phyloP scores from a whole-genome alignment of 2,797 vertebrate species.

The Ptychobarbus kaznakovi region DNA sequence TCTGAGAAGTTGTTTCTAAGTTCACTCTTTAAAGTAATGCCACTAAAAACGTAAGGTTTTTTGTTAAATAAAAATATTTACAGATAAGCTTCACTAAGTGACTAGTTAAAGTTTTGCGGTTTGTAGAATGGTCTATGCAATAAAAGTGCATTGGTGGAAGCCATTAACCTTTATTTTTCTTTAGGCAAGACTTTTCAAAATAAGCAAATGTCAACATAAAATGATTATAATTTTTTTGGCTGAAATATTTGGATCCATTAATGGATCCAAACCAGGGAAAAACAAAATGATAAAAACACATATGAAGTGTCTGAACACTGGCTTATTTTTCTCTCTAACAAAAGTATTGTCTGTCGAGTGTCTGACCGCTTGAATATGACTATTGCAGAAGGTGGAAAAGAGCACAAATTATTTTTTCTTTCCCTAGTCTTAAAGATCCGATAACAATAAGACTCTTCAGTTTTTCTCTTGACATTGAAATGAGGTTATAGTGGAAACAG shows the following conservation, averaged over 20 bases:
- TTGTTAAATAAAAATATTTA: not conserved
- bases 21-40: not conserved
- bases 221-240: not conserved
- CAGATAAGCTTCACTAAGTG: not conserved
- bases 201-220: not conserved
- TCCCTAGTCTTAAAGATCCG: conserved; percentile 3
- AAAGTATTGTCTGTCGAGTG: not conserved
- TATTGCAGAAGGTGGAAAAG: not conserved
- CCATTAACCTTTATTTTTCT: not conserved
- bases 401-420: not conserved
- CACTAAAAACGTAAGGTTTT: not conserved
- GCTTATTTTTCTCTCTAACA: not conserved
- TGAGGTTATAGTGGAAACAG: conserved; percentile 19
- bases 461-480: conserved; percentile 29
- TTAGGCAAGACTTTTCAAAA: not conserved
- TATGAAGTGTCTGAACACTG: not conserved
- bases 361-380: conserved; percentile 25
- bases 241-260: not conserved
- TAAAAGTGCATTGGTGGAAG: not conserved
- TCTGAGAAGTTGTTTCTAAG: not conserved
- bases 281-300: not conserved
- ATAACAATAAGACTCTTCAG: conserved; percentile 30
- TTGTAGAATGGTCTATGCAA: not conserved
- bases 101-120: not conserved
- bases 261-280: not conserved